Conservation (phyloP, 2,113 vertebrate genomes). For the Limanda limanda region DNA sequence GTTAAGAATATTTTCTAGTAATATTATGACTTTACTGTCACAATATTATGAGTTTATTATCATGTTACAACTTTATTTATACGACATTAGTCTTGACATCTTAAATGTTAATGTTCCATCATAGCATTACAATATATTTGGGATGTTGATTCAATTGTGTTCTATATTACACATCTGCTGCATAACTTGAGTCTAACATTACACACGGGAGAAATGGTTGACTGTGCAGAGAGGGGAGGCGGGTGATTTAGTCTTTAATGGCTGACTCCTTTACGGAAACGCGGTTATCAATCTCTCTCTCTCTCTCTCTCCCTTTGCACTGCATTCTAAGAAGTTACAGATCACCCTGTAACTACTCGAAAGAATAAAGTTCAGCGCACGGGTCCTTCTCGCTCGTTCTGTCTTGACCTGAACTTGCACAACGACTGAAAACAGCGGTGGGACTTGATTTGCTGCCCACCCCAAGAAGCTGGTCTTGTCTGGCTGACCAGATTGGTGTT, state of each 20-base stretch:
- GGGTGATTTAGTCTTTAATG: neutral
- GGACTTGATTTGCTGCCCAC: slow-evolving; percentile 27
- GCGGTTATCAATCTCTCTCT: neutral
- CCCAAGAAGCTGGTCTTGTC: slow-evolving; percentile 9
- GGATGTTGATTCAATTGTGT: neutral
- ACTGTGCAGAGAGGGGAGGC: no score
- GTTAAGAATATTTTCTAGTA: no score
- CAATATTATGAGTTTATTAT: no score
- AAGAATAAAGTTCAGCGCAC: neutral
- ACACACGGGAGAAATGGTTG: neutral
- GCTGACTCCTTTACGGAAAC: neutral
- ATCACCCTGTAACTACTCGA: neutral
- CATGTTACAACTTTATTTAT: no score
- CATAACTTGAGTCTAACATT: neutral
- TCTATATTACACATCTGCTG: neutral
- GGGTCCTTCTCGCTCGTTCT: neutral
- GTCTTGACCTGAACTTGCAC: slow-evolving; percentile 12
- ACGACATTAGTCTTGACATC: no score
- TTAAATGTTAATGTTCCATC: no score
- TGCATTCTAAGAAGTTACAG: neutral
- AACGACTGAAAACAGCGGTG: slow-evolving; percentile 6
- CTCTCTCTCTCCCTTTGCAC: neutral
- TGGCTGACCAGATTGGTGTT: slow-evolving; percentile 39
- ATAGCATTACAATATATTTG: neutral
- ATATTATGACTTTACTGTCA: no score